Conservation (phyloP, 2,113 vertebrate species). For the Theristicus caerulescens region DNA sequence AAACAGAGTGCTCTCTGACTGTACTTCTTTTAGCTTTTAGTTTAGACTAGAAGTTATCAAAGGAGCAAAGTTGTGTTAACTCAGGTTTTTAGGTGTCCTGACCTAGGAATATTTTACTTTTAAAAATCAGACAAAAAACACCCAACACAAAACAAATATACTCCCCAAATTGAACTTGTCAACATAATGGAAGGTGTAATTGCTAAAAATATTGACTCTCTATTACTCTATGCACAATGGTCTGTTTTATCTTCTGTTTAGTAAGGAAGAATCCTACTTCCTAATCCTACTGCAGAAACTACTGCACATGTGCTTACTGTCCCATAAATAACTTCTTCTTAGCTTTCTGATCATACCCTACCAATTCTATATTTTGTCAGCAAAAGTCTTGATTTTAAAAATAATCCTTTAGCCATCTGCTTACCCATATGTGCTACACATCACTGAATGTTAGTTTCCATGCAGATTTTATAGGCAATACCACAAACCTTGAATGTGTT, state of each 20-base stretch:
- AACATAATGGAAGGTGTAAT: background rate
- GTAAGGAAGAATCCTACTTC: conserved; percentile 5
- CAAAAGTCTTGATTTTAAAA: conserved; percentile 72
- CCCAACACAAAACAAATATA: background rate
- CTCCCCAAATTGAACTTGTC: background rate
- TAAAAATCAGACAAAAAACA: background rate
- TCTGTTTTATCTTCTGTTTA: conserved; percentile 46
- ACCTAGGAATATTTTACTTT: background rate
- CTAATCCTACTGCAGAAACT: background rate
- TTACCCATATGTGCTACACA: conserved; percentile 60
- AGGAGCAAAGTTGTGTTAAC: background rate
- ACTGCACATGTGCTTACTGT: conserved; percentile 12
- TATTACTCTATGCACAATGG: background rate
- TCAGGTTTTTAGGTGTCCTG: background rate
- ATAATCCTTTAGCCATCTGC: conserved; percentile 71
- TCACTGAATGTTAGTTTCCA: conserved; percentile 57
- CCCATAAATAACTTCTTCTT: conserved; percentile 60
- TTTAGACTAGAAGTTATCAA: background rate
- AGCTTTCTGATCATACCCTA: conserved; percentile 58
- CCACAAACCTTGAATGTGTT: conserved; percentile 48
- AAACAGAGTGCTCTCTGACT: background rate
- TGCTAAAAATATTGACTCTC: background rate
- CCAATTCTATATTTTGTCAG: conserved; percentile 73
- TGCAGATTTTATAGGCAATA: conserved; percentile 61
- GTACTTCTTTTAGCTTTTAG: background rate